These are phyloP conservation scores for Abscondita cerata DNA, from an alignment of 2,888 invertebrate species.

Conservation along the genomic window DNA sequence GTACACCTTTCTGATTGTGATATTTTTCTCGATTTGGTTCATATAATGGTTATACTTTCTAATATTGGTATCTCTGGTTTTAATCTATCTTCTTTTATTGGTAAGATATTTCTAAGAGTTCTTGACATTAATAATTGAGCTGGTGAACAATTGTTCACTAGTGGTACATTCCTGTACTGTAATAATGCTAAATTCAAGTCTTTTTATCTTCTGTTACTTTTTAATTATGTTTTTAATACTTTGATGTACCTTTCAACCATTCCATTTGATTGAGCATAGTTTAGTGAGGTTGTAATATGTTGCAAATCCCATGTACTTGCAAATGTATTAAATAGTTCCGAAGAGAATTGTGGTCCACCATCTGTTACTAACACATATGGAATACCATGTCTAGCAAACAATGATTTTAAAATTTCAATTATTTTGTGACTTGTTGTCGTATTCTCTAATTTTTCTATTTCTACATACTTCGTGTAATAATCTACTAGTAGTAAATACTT, in stretches of 20 bases:
- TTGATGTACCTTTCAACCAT: background rate
- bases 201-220: constrained; percentile 9
- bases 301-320: background rate
- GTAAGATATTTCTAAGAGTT: too few relatives aligned
- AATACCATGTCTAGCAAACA: background rate
- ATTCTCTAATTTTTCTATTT: too few relatives aligned
- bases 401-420: background rate
- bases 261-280: background rate
- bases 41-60: too few relatives aligned
- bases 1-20: too few relatives aligned
- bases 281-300: background rate
- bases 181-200: constrained; percentile 17
- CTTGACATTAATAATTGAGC: constrained; percentile 14
- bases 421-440: too few relatives aligned
- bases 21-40: too few relatives aligned
- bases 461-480: too few relatives aligned
- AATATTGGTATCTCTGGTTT: too few relatives aligned
- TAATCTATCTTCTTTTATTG: too few relatives aligned
- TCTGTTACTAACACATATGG: background rate
- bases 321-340: background rate
- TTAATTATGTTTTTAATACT: background rate
- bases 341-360: background rate
- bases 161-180: constrained; percentile 13
- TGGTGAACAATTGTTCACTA: constrained; percentile 8
- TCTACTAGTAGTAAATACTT: too few relatives aligned